These are phyloP conservation scores for Xanthostigma xanthostigma DNA, from an alignment of 2,888 invertebrate genomes.

Conservation along the genomic window DNA sequence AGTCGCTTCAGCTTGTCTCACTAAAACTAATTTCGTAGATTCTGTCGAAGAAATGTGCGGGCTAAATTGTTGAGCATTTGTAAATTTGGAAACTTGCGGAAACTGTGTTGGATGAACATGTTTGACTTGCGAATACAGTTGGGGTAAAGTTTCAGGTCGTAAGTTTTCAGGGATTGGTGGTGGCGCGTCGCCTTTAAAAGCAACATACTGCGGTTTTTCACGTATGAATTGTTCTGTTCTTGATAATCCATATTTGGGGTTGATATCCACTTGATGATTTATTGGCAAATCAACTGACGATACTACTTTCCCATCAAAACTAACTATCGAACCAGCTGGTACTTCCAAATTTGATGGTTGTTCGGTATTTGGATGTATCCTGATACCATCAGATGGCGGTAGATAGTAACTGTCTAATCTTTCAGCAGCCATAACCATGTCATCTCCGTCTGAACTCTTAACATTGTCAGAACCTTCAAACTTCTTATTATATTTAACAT, in stretches of 20 bases:
- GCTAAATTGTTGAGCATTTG: conserved; percentile 19
- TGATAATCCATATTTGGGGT: conserved; percentile 22
- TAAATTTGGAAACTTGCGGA: conserved; percentile 13
- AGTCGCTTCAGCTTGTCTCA: conserved; percentile 21
- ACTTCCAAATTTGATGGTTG: conserved; percentile 31
- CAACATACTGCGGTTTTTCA: conserved; percentile 54
- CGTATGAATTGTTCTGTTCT: conserved; percentile 45
- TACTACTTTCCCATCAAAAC: conserved; percentile 62
- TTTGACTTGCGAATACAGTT: conserved; percentile 19
- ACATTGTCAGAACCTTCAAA: neutral
- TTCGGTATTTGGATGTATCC: conserved; percentile 17
- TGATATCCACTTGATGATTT: conserved; percentile 22
- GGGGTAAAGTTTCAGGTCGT: conserved; percentile 23
- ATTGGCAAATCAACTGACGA: conserved; percentile 44
- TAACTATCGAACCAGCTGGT: conserved; percentile 45
- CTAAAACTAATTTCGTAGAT: conserved; percentile 30
- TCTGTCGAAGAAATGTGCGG: conserved; percentile 15
- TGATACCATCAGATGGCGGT: conserved; percentile 51
- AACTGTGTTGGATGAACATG: conserved; percentile 2
- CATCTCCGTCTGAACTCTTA: conserved; percentile 27
- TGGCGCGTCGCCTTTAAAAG: conserved; percentile 59
- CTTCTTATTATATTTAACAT: neutral
- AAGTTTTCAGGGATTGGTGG: conserved; percentile 35
- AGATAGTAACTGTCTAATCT: conserved; percentile 56
- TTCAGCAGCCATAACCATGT: conserved; percentile 56